A percentile compares a stretch with the other conserved stretches of the same genome.
Conservation (phyloP, 1,140 invertebrate genomes). For the Drosophila albomicans region DNA sequence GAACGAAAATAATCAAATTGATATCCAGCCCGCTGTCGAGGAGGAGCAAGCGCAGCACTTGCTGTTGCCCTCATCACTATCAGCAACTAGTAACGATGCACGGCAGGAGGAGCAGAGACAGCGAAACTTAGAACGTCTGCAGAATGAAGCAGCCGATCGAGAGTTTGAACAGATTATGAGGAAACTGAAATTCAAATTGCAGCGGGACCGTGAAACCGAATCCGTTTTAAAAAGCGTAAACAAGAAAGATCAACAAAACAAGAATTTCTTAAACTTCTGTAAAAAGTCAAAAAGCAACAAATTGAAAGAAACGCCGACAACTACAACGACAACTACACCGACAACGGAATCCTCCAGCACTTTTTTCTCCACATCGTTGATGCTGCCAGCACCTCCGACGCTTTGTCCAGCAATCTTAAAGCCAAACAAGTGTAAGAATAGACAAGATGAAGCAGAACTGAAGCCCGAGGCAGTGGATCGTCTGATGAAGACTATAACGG, state of each 20-base stretch:
- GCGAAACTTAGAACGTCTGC: slow-evolving; percentile 14
- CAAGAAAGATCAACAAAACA: not conserved
- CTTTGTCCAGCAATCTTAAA: not conserved
- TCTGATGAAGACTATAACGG: slow-evolving; percentile 18
- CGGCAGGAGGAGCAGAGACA: not conserved
- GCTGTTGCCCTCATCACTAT: not conserved
- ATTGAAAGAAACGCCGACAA: not conserved
- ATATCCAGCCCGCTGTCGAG: too few species aligned
- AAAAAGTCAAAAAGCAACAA: not conserved
- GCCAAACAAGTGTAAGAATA: not conserved
- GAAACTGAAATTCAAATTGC: slow-evolving; percentile 4
- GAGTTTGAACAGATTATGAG: slow-evolving; percentile 23
- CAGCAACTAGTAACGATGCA: not conserved
- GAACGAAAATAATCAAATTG: not conserved
- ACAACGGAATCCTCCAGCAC: not conserved
- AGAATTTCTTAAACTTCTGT: not conserved
- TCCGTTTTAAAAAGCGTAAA: not conserved
- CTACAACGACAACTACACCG: not conserved
- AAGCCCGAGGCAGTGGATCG: not conserved
- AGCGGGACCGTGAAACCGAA: not conserved
- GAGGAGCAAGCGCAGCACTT: not conserved
- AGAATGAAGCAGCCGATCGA: slow-evolving; percentile 37
- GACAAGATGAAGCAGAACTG: not conserved
- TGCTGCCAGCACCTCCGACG: not conserved
- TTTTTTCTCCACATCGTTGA: not conserved